These are phyloP conservation scores for Hippopotamyrus pictus DNA, from an alignment of 2,797 vertebrate genomes.

Conservation along the genomic window DNA sequence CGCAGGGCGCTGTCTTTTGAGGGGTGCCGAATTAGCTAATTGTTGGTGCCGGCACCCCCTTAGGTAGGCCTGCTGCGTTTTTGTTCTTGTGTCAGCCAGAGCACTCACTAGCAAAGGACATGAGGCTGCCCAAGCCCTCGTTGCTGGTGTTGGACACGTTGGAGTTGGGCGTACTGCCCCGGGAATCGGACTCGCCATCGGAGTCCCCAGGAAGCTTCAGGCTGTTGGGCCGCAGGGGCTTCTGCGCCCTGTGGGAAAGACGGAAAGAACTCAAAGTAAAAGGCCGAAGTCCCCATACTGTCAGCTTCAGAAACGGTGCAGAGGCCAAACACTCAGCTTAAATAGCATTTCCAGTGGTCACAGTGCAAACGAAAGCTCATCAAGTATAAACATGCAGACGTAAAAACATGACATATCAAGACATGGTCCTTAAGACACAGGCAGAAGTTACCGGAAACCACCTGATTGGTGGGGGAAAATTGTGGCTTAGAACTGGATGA, in stretches of 20 bases:
- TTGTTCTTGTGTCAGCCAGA: not conserved
- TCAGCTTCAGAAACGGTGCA: not conserved
- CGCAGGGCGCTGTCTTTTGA: not conserved
- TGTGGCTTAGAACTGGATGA: not conserved
- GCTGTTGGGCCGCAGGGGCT: slow-evolving; percentile 84
- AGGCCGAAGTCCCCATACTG: not conserved
- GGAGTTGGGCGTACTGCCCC: slow-evolving; percentile 90
- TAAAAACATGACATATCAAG: not conserved
- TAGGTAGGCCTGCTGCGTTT: not conserved
- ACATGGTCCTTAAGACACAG: not conserved
- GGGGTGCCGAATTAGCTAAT: not conserved
- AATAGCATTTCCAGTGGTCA: not conserved
- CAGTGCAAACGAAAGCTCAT: not conserved
- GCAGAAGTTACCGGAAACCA: not conserved
- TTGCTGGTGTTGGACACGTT: slow-evolving; percentile 91
- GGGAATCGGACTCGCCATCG: slow-evolving; percentile 89
- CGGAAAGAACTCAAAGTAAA: not conserved
- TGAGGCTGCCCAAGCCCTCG: slow-evolving; percentile 92
- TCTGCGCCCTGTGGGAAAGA: slow-evolving; percentile 64
- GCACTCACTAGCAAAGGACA: slow-evolving; percentile 94
- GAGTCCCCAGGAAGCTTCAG: slow-evolving; percentile 88
- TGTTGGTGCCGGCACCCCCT: not conserved
- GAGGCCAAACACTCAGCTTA: not conserved
- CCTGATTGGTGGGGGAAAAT: not conserved
- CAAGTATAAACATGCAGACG: not conserved